These are phyloP conservation scores for Vandiemenella viatica DNA, from an alignment of 2,888 invertebrate genomes.

Conservation along the genomic window DNA sequence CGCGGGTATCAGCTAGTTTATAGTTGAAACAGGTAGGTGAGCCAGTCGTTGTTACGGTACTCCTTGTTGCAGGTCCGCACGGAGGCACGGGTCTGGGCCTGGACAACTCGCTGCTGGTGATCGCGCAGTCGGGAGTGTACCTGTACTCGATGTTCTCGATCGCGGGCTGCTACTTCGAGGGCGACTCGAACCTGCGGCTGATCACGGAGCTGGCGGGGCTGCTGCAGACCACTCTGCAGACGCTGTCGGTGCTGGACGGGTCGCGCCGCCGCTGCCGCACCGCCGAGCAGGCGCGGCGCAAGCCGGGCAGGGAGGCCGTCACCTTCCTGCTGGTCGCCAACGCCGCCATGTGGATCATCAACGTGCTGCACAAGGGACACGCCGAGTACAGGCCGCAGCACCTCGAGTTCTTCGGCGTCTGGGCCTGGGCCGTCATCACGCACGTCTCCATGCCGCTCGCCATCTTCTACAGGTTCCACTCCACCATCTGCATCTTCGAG, in stretches of 20 bases:
- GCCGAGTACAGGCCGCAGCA: slow-evolving; percentile 31
- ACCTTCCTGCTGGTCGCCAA: slow-evolving; percentile 70
- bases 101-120: slow-evolving; percentile 66
- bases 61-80: slow-evolving; percentile 4
- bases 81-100: slow-evolving; percentile 32
- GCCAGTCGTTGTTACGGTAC: too few relatives aligned
- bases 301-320: slow-evolving; percentile 72
- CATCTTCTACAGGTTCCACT: slow-evolving; percentile 33
- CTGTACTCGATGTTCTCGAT: slow-evolving; percentile 78
- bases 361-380: slow-evolving; percentile 26
- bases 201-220: slow-evolving; percentile 58
- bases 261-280: slow-evolving; percentile 56
- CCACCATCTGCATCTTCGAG: slow-evolving; percentile 30
- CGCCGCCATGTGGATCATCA: slow-evolving; percentile 72
- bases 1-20: too few relatives aligned
- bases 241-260: slow-evolving; percentile 34
- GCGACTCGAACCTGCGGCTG: slow-evolving; percentile 21
- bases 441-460: slow-evolving; percentile 31
- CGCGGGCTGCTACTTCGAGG: slow-evolving; percentile 54
- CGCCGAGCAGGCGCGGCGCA: slow-evolving; percentile 50
- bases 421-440: slow-evolving; percentile 31
- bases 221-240: slow-evolving; percentile 65
- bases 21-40: too few relatives aligned
- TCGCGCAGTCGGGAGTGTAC: slow-evolving; percentile 79
- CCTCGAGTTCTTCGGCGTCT: slow-evolving; percentile 28